Evolutionary conservation across 2,797 vertebrate species (phyloP), one percentile per base, ranked within the genome.

Genomic region (Aratinga solstitialis): DNA sequence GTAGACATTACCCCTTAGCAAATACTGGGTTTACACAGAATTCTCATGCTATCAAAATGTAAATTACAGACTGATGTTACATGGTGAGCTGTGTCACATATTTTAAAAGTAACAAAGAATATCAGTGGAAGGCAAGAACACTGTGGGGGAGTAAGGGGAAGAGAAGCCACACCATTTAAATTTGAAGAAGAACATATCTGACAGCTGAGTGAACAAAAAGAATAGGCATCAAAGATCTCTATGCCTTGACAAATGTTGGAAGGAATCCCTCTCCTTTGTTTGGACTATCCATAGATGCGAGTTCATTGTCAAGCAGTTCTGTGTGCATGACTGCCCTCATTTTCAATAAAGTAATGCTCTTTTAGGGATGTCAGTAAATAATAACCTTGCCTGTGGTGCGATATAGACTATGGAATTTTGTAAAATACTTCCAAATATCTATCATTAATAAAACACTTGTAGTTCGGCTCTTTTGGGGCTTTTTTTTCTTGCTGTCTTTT

Each of bases 131-230:
- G n/a, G 59, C 59, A 73, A 61, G 69, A 74, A 69, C 22, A 51
- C 65, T 0, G 16, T 24, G 2, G 7, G 2, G 4, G 38, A n/a
- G 27, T 34, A 22, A 36, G 45, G 59, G 20, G 16, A 32, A 67
- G 66, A 86, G 65, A 82, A 89, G 42, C 18, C 53, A n/a, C 38
- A 21, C 23, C 69, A 65, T 86, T 94, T 89, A 68, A 84, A 75
- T 82, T 67, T 92, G 80, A 96, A 88, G 65, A 73, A 92, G 59
- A 95, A 50, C 32, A 2, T 54, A 65, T 75, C 78, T 95, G 90
- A 89, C 88, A 94, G 88, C 82, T 68, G 83, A 76, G 73, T 30
- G 92, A 86, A 87, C 76, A 91, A 82, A 88, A 91, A 86, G 81
- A 91, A 72, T 27, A 83, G 72, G 30, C 89, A 74, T 81, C 71